Base-by-base conservation (phyloP, 2,113 vertebrate species). In the Aramus guarauna region DNA sequence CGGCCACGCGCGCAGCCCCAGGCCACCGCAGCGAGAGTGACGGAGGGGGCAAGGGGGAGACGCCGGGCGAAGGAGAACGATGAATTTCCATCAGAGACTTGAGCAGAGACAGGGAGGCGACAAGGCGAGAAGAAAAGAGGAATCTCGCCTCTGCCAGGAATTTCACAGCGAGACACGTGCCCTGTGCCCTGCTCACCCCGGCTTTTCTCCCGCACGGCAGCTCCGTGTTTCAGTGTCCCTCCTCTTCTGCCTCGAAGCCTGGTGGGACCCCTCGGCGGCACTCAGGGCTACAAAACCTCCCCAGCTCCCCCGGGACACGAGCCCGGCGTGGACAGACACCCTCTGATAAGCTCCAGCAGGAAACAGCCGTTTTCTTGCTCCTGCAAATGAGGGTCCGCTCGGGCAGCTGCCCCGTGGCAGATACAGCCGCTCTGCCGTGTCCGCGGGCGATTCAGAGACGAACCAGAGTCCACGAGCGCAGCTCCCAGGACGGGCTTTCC, bases 281-380 rank as follows among this genome's bases (percentile, higher is more conserved):
- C 34, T 24, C n/a, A 3, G 53, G 15, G 45, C 27, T 75, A 8
- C 34, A 9, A 30, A 81, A 27, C 27, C 62, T 52, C 87, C 5
- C 2, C 23, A 37, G 18, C 13, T 55, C 34, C 39, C 3, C 0
- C 27, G 34, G 23, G 53, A 11, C 8, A 26, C 1, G 12, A 52
- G 37, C 60, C 26, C 4, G 1, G 8, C 8, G 5, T 6, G 22
- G 34, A 27, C 45, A 37, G 34, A 32, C 45, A 37, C 26, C 2
- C 23, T 45, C 43, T 6, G 45, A 13, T 22, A 36, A 45, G 45
- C 34, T 9, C 27, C 27, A 8, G 37, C 6, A 2, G 52, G 69
- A 37, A 75, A 10, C 18, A 34, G 37, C 10, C 11, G 0, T 36
- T 73, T 64, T 59, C 60, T 74, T 58, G 59, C 37, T 58, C 43